Percentiles rank a stretch among this genome's conserved stretches.
Conservation (phyloP, 2,113 vertebrate genomes). For the Turnix velox region DNA sequence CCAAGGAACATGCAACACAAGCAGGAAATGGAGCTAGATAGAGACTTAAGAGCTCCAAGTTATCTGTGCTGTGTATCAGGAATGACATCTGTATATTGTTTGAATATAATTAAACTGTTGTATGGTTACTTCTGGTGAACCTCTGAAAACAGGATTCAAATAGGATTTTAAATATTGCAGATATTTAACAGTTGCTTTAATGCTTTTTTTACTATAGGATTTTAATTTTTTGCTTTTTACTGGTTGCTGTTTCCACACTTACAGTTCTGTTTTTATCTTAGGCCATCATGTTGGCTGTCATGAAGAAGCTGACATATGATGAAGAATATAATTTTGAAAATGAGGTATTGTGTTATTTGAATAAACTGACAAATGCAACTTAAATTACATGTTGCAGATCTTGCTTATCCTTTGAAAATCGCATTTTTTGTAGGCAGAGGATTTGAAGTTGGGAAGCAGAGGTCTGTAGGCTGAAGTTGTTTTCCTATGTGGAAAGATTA, state of each 20-base stretch:
- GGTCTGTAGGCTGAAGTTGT: background rate
- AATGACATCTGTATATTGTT: background rate
- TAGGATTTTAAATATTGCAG: background rate
- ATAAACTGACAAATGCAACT: background rate
- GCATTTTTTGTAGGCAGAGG: background rate
- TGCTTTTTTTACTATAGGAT: background rate
- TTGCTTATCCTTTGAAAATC: background rate
- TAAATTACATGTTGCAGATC: background rate
- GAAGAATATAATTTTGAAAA: constrained; percentile 99
- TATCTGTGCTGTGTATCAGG: background rate
- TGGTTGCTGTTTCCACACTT: background rate
- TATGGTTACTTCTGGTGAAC: background rate
- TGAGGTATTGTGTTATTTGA: constrained; percentile 76
- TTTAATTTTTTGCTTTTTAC: background rate
- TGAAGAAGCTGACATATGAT: constrained; percentile 97
- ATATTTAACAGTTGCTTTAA: background rate
- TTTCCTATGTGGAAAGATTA: background rate
- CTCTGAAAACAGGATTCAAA: background rate
- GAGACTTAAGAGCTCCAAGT: background rate
- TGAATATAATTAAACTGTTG: background rate
- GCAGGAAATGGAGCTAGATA: background rate
- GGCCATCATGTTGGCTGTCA: constrained; percentile 95
- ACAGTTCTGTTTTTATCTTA: constrained; percentile 55
- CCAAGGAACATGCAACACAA: background rate
- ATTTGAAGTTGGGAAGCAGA: background rate